Conservation (phyloP, 2,888 invertebrate genomes). For the Caenorhabditis zanzibari region DNA sequence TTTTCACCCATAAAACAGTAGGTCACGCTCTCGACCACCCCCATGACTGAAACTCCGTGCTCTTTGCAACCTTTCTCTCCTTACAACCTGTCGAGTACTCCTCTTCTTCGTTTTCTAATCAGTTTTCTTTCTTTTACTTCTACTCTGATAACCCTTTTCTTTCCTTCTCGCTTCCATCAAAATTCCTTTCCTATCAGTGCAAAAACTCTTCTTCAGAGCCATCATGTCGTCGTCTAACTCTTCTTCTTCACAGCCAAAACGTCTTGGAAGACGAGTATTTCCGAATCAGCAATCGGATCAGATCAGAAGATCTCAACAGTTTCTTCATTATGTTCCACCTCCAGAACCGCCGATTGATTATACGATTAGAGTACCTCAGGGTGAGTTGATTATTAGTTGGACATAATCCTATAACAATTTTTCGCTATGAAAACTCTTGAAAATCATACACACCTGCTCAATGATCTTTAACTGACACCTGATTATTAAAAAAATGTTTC, state of each 20-base stretch:
- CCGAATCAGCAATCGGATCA: conserved; percentile 47
- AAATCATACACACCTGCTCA: neutral
- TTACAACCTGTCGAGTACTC: conserved; percentile 40
- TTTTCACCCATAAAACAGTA: conserved; percentile 30
- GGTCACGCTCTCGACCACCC: conserved; percentile 44
- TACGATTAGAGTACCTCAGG: conserved; percentile 61
- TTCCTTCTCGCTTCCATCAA: conserved; percentile 23
- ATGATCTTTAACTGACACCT: neutral
- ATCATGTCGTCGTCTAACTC: conserved; percentile 48
- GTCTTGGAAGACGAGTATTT: conserved; percentile 59
- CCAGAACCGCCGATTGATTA: conserved; percentile 67
- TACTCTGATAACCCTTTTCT: conserved; percentile 32
- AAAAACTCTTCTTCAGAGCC: neutral
- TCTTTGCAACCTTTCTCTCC: conserved; percentile 19
- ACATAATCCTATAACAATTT: neutral
- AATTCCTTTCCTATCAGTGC: conserved; percentile 36
- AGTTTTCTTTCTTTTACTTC: conserved; percentile 27
- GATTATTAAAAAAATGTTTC: conserved; percentile 21
- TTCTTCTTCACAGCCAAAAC: conserved; percentile 53
- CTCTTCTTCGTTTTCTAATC: conserved; percentile 17
- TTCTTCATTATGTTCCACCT: conserved; percentile 56
- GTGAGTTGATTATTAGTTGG: conserved; percentile 7
- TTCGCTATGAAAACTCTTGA: neutral
- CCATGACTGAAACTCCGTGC: conserved; percentile 39
- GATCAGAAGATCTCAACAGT: conserved; percentile 51